Percentiles rank a stretch among this genome's conserved stretches.
Conservation (phyloP, 1,140 invertebrate genomes). For the Eriocheir sinensis region DNA sequence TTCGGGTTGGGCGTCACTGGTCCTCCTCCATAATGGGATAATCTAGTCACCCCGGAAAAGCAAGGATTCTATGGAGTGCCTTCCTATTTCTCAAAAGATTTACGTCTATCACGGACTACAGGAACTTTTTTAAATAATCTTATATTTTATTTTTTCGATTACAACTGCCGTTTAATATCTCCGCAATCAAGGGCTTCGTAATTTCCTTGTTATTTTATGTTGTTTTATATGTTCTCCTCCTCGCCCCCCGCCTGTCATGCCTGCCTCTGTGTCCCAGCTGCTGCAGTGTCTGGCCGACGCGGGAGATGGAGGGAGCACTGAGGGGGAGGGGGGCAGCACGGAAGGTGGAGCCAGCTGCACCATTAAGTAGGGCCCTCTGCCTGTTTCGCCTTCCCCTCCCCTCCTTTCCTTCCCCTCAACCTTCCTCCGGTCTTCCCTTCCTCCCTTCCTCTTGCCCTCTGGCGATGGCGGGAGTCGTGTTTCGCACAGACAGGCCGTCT, state of each 20-base stretch:
- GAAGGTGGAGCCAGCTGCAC: constrained; percentile 46
- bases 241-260: background rate
- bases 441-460: background rate
- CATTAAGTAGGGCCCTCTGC: constrained; percentile 35
- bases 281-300: constrained; percentile 40
- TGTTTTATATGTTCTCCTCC: background rate
- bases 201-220: background rate
- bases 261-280: constrained; percentile 7
- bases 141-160: background rate
- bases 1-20: constrained; percentile 1
- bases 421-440: background rate
- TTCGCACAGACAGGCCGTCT: background rate
- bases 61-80: background rate
- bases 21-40: constrained; percentile 2
- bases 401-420: background rate
- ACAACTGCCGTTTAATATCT: background rate
- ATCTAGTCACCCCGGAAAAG: constrained; percentile 1
- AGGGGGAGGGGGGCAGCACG: constrained; percentile 37
- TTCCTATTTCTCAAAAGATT: too few species aligned
- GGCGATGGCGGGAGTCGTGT: background rate
- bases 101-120: background rate
- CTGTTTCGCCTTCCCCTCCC: background rate
- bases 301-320: background rate
- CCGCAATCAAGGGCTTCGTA: background rate
- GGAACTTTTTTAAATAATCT: background rate